Conservation (phyloP, 2,113 vertebrate genomes). For the Grus americana region DNA sequence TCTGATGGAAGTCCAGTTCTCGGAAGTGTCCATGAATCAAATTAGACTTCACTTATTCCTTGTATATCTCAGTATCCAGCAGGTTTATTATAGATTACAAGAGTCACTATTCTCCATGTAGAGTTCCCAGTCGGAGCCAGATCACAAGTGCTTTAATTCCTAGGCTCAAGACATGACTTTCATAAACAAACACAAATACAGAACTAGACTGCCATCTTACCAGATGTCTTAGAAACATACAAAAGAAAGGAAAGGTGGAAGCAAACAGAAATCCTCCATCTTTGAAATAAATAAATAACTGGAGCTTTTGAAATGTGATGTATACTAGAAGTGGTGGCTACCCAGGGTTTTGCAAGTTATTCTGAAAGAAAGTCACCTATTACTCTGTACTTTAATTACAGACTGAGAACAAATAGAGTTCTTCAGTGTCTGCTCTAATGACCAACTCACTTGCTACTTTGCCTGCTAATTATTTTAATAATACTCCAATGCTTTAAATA, state of each 20-base stretch:
- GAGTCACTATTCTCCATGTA: background rate
- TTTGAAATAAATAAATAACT: background rate
- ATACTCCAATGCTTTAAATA: constrained; percentile 1
- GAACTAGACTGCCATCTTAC: background rate
- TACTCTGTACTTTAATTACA: background rate
- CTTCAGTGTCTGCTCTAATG: background rate
- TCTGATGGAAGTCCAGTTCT: background rate
- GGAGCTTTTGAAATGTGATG: background rate
- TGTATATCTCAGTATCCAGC: background rate
- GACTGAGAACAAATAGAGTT: background rate
- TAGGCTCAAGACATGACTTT: background rate
- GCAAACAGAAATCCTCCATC: background rate
- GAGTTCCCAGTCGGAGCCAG: background rate
- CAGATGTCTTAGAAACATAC: background rate
- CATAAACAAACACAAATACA: background rate
- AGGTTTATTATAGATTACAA: background rate
- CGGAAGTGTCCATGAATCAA: background rate
- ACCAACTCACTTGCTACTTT: background rate
- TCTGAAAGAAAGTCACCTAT: background rate
- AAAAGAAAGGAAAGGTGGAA: background rate
- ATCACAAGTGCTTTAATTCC: background rate
- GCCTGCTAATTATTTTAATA: constrained; percentile 11
- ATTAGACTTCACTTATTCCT: background rate
- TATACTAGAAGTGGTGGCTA: background rate
- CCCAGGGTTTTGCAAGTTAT: background rate